Conservation (phyloP, 2,113 vertebrate species). For the Emydura subglobosa region DNA sequence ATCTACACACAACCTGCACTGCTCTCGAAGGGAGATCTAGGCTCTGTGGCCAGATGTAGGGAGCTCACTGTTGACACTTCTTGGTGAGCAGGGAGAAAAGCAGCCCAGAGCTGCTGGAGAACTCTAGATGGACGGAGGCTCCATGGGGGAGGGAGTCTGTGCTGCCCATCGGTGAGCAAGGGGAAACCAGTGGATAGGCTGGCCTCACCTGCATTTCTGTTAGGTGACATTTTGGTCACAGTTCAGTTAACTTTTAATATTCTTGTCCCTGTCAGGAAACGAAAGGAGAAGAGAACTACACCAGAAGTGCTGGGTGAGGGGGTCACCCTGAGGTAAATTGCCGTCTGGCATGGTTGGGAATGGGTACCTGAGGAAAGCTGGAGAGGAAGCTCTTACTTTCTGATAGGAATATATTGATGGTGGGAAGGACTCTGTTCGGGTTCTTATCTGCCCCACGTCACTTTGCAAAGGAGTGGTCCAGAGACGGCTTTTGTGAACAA, state of each 20-base stretch:
- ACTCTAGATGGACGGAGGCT: background rate
- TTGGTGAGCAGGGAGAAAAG: background rate
- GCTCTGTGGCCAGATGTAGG: background rate
- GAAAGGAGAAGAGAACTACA: background rate
- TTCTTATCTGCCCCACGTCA: no score
- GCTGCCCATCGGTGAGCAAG: background rate
- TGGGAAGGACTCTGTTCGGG: background rate
- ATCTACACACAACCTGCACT: background rate
- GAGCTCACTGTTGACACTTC: rapidly evolving
- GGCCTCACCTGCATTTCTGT: rapidly evolving
- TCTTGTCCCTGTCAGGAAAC: background rate
- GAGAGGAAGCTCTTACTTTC: background rate
- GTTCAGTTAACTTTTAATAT: background rate
- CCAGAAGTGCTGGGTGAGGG: background rate
- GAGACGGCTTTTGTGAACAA: background rate
- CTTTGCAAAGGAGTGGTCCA: background rate
- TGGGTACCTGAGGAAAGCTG: background rate
- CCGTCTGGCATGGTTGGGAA: background rate
- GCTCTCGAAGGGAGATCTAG: background rate
- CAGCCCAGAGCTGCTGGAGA: background rate
- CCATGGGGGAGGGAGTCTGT: background rate
- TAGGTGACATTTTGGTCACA: rapidly evolving
- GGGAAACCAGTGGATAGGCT: rapidly evolving
- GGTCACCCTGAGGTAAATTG: background rate
- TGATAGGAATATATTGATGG: background rate